These are phyloP conservation scores for Scleropages formosus DNA, from an alignment of 2,797 vertebrate species.

Conservation along the genomic window DNA sequence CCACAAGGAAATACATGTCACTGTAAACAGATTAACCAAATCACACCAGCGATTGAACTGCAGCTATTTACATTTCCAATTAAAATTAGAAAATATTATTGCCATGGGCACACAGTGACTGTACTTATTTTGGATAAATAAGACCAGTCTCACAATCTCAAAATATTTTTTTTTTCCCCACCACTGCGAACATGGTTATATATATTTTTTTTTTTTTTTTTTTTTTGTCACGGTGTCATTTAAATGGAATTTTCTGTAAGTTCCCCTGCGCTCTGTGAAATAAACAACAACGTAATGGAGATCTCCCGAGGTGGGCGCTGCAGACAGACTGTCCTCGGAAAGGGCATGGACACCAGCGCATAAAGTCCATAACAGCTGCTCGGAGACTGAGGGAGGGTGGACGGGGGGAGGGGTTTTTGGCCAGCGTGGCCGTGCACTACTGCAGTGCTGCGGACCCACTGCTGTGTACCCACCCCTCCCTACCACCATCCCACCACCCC, in stretches of 20 bases:
- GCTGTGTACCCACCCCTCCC: neutral
- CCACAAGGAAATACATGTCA: neutral
- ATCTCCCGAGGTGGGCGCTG: neutral
- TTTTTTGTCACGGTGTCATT: neutral
- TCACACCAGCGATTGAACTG: neutral
- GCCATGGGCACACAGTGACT: neutral
- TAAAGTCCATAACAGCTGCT: neutral
- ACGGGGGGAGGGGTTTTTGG: neutral
- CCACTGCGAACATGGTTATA: neutral
- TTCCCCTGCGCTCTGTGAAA: neutral
- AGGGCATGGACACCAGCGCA: neutral
- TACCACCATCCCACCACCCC: too few relatives aligned
- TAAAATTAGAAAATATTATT: neutral
- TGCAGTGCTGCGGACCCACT: neutral
- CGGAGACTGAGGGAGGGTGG: too few relatives aligned
- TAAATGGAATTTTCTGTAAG: neutral
- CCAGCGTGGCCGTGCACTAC: neutral
- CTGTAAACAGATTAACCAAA: neutral
- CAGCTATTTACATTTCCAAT: conserved; percentile 6
- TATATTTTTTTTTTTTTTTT: neutral
- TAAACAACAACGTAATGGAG: neutral
- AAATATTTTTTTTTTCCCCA: too few relatives aligned
- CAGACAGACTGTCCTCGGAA: neutral
- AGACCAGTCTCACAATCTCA: too few relatives aligned
- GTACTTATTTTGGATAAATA: neutral